Conservation (phyloP, 2,888 invertebrate species). For the Lissonota sp. region DNA sequence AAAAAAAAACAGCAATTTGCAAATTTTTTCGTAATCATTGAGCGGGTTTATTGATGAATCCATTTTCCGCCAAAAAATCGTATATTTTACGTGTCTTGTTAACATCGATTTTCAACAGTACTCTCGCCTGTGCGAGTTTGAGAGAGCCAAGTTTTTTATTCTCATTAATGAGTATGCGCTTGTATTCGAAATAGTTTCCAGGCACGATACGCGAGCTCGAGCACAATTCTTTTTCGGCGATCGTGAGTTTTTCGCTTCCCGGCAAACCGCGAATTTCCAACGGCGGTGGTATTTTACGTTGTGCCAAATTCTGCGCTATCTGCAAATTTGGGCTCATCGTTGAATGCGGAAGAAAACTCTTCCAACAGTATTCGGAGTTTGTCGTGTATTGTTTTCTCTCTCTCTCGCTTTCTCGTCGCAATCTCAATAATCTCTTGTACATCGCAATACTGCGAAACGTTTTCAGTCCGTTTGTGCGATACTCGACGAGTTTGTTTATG, state of each 20-base stretch:
- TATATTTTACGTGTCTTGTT: slow-evolving; percentile 95
- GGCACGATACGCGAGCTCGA: slow-evolving; percentile 91
- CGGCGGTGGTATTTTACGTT: slow-evolving; percentile 84
- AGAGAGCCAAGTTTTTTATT: slow-evolving; percentile 91
- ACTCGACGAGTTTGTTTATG: slow-evolving; percentile 87
- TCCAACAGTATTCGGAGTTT: slow-evolving; percentile 80
- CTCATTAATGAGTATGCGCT: slow-evolving; percentile 90
- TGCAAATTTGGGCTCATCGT: slow-evolving; percentile 61
- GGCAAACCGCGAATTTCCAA: slow-evolving; percentile 90
- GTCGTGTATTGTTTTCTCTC: slow-evolving; percentile 81
- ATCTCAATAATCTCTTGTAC: slow-evolving; percentile 88
- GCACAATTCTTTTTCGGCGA: slow-evolving; percentile 91
- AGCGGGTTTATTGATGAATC: slow-evolving; percentile 88
- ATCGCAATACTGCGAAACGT: slow-evolving; percentile 87
- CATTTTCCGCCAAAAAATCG: slow-evolving; percentile 90
- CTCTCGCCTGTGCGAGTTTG: slow-evolving; percentile 92
- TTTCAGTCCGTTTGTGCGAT: slow-evolving; percentile 89
- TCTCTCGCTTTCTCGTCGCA: slow-evolving; percentile 86
- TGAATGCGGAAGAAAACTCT: slow-evolving; percentile 70
- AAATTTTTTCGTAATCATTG: slow-evolving; percentile 50
- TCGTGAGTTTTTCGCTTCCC: slow-evolving; percentile 90
- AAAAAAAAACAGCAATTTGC: background rate
- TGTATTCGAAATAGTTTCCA: slow-evolving; percentile 91
- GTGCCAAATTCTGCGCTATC: slow-evolving; percentile 68
- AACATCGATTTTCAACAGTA: slow-evolving; percentile 95